Evolutionary conservation across 2,888 invertebrate genomes (phyloP).

Genomic region (Endomychus coccineus): DNA sequence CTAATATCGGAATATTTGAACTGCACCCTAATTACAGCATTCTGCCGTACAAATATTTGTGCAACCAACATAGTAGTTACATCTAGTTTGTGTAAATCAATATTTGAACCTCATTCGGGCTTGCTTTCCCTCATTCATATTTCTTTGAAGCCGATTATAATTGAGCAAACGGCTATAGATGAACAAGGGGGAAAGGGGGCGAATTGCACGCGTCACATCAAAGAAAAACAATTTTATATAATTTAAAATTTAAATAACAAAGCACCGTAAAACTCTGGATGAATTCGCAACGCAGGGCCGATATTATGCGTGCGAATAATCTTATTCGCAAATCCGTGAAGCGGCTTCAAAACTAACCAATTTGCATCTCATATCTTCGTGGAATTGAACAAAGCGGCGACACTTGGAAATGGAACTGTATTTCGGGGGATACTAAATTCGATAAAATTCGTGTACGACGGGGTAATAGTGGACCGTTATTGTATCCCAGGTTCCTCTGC

Average conservation of each 20-base stretch:
- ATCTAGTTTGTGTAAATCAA: conserved; percentile 22
- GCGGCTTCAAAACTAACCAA: conserved; percentile 36
- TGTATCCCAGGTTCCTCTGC: no score
- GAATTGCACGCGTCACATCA: conserved; percentile 13
- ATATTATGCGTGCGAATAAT: no score
- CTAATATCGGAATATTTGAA: conserved; percentile 17
- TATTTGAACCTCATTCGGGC: conserved; percentile 21
- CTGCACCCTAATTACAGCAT: conserved; percentile 14
- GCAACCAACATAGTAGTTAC: conserved; percentile 18
- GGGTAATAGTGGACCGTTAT: no score
- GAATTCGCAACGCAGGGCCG: no score
- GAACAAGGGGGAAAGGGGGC: no score
- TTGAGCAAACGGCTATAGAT: conserved; percentile 23
- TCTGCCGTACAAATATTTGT: conserved; percentile 24
- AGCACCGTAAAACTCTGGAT: conserved; percentile 30
- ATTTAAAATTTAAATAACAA: conserved; percentile 35
- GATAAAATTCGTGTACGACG: no score
- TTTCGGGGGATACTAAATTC: no score
- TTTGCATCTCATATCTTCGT: conserved; percentile 32
- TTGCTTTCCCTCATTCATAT: conserved; percentile 11
- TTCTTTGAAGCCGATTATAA: conserved; percentile 21
- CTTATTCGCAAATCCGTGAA: conserved; percentile 33
- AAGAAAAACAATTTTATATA: conserved; percentile 22
- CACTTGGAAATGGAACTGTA: not conserved
- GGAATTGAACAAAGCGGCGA: conserved; percentile 15